A percentile compares a stretch with the other conserved stretches of the same genome.
Conservation (phyloP, 2,888 invertebrate genomes). For the Tholera decimalis region DNA sequence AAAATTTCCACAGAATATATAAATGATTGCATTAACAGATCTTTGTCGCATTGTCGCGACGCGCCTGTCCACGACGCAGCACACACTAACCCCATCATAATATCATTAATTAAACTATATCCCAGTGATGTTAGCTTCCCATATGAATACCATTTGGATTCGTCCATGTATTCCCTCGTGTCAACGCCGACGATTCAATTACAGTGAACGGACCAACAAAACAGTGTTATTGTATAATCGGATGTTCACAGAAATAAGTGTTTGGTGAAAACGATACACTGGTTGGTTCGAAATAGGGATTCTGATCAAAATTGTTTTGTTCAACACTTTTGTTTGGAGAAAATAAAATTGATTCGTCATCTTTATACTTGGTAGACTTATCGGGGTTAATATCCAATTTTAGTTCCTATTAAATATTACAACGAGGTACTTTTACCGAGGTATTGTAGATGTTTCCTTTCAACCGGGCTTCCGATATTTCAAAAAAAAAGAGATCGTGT, state of each 20-base stretch:
- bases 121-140: constrained; percentile 26
- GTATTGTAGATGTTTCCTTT: no score
- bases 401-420: no score
- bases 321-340: neutral
- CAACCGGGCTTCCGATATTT: no score
- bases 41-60: neutral
- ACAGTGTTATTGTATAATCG: constrained; percentile 51
- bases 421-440: no score
- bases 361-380: neutral
- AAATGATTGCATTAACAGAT: neutral
- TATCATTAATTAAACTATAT: constrained; percentile 50
- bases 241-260: constrained; percentile 40
- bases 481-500: no score
- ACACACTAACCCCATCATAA: neutral
- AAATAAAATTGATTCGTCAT: neutral
- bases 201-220: constrained; percentile 69
- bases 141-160: constrained; percentile 54
- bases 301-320: neutral
- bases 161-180: constrained; percentile 68
- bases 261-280: constrained; percentile 12
- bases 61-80: no score
- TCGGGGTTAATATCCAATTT: neutral
- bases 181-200: constrained; percentile 73
- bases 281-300: neutral
- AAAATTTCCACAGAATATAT: no score